Percentiles rank a stretch among this genome's conserved stretches.
phyloP scores from a whole-genome alignment of 1,140 invertebrate genomes.

The Ostrea edulis region DNA sequence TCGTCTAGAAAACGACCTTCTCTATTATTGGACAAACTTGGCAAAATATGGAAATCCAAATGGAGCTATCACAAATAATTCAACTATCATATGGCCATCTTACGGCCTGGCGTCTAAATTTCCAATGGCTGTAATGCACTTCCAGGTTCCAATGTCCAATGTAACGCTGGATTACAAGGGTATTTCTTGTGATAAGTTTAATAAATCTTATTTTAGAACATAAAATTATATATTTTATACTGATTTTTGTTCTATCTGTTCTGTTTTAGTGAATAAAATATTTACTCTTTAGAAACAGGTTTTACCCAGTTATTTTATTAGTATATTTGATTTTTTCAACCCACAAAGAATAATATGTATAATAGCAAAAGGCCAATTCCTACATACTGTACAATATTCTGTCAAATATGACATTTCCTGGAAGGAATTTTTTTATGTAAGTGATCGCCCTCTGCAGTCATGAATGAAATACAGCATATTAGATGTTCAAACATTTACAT shows the following conservation, averaged over 20 bases:
- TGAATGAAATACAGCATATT: no score
- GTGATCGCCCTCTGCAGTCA: no score
- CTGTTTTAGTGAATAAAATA: neutral
- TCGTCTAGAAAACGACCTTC: constrained; percentile 53
- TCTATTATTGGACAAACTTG: constrained; percentile 70
- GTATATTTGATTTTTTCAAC: no score
- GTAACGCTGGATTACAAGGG: constrained; percentile 49
- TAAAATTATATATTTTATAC: neutral
- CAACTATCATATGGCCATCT: constrained; percentile 43
- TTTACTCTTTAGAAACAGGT: no score
- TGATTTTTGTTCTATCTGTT: neutral
- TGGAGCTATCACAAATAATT: neutral
- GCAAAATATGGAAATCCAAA: constrained; percentile 64
- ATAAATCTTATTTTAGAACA: constrained; percentile 45
- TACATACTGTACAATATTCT: no score
- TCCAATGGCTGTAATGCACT: constrained; percentile 22
- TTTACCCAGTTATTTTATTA: no score
- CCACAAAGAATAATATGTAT: no score
- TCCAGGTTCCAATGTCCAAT: constrained; percentile 40
- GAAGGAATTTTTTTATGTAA: no score
- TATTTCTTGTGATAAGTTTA: constrained; percentile 49
- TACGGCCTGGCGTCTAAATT: constrained; percentile 23
- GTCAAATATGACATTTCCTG: no score
- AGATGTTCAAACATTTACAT: no score
- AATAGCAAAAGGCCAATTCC: no score